Base-by-base conservation (phyloP, 1,140 invertebrate genomes). In the Apis cerana region DNA sequence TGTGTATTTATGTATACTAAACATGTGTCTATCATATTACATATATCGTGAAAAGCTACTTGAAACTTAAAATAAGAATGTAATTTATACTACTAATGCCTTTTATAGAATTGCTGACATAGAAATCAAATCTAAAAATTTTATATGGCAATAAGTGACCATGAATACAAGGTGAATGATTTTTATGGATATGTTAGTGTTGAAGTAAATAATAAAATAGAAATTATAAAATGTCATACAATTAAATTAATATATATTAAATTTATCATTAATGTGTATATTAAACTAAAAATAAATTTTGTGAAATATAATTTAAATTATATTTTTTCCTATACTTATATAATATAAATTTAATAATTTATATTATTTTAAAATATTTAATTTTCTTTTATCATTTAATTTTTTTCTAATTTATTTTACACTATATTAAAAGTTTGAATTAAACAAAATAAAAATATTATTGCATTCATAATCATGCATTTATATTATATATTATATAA, bases 391-490 rank as follows among this genome's bases (percentile, higher is more conserved):
- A 23, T 27, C 62, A 19, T n/a, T 33, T 27, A 62, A 52, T 27
- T 43, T 43, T 43, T 43, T 43, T 43, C 33, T 19, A 48, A 59
- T 80, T 74, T 58, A 13, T 50, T 64, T 13, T 58, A 75, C 10
- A 64, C 10, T 58, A 27, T 17, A 5, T 67, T 75, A 65, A 50
- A 58, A 58, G 12, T 27, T n/a, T 21, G 4, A 50, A 75, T 56
- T 54, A n/a, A 54, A 74, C 64, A 15, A 19, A 33, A 72, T 54
- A 61, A 61, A 21, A 74, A 56, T 68, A 75, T 59, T 84, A 33
- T 71, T 15, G 68, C n/a, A 75, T 75, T 79, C 65, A 62, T 86
- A 89, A 64, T 84, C 82, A 85, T 83, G 86, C 82, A 84, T 69
- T 85, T 11, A 56, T 23, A 72, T 43, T 80, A 70, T 19, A n/a